Evolutionary conservation across 2,888 invertebrate genomes (phyloP), one percentile per base, ranked within the genome.

Genomic region (Pachydiplax longipennis): DNA sequence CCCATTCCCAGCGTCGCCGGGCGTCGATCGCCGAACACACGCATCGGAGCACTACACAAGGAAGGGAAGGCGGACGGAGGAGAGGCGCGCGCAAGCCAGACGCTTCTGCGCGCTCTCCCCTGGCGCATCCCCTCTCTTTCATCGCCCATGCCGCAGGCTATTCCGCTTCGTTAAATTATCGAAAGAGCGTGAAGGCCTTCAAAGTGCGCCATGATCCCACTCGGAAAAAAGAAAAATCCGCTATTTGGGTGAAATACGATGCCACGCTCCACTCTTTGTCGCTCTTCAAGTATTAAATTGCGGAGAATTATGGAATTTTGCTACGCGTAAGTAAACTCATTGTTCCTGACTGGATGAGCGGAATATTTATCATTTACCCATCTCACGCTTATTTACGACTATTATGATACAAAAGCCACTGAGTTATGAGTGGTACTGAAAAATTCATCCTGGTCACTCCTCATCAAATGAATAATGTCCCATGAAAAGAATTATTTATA

Each of bases 201-300:
- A 40, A 40, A 73, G 48, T 65, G 25, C 90, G 80, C 90, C 90
- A 90, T 91, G 90, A 82, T 90, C 61, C 82, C 65, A 80, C 83
- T 44, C 65, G 80, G 80, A 15, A 37, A 83, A 90, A 90, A 91
- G 90, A 37, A 82, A 35, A 37, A 90, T 25, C 80, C 81, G 91
- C 61, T 53, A 91, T 91, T 91, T 91, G 92, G 90, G 91, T 90
- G 92, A 90, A 92, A 92, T 92, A 92, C 92, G 92, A 93, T 92
- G 92, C 92, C 92, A 92, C 91, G 91, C 92, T 92, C 92, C 92
- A 10, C 48, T 48, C 5, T 48, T 18, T 3, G 53, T 3, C 5
- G 53, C 2, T 53, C 18, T 53, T 18, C 2, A 44, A 44, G 44
- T 44, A 10, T 44, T 44, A 53, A 53, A 53, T 53, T 53, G 15